A percentile compares a stretch with the other conserved stretches of the same genome.
Evolutionary conservation across 2,113 vertebrate genomes (phyloP).

Genomic region (Sinocyclocheilus anophthalmus): DNA sequence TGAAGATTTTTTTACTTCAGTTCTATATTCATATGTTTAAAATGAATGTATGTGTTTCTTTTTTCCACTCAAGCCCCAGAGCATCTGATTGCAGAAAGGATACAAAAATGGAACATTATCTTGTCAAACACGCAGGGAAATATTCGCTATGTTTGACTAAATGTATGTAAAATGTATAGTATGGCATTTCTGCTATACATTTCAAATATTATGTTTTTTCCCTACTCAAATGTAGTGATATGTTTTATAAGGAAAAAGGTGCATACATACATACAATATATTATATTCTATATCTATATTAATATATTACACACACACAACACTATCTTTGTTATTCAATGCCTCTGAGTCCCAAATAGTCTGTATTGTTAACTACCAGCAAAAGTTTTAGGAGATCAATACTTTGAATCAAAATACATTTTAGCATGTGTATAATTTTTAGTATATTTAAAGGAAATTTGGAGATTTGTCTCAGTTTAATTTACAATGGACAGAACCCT

Average conservation of each 20-base stretch:
- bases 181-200: not conserved
- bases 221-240: not conserved
- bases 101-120: constrained; percentile 5
- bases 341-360: not conserved
- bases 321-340: not conserved
- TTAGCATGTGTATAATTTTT: not conserved
- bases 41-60: not conserved
- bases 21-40: not conserved
- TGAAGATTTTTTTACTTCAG: too few species aligned
- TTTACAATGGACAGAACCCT: not conserved
- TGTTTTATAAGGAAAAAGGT: not conserved
- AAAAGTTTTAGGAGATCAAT: not conserved
- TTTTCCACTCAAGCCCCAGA: not conserved
- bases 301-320: too few species aligned
- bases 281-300: too few species aligned
- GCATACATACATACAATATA: not conserved
- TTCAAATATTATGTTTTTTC: not conserved
- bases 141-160: not conserved
- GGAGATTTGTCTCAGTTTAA: not conserved
- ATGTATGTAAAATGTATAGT: not conserved
- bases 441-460: not conserved
- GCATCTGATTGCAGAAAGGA: not conserved
- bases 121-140: not conserved
- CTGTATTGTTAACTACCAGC: not conserved
- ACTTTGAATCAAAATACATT: too few species aligned